Evolutionary conservation across 2,797 vertebrate species (phyloP).

Genomic region (Sebastes oblongus): DNA sequence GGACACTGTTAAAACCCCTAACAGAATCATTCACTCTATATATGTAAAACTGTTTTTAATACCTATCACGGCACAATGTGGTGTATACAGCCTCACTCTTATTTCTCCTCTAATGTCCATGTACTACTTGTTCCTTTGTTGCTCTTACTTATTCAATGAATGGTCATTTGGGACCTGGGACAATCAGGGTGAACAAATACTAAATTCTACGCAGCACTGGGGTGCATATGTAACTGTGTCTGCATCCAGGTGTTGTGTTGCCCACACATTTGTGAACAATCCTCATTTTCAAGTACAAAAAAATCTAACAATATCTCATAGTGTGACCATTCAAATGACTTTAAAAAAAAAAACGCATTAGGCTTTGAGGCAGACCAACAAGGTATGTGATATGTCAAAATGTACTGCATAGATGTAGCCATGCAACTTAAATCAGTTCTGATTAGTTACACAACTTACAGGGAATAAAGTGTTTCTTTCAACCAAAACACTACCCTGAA

Average conservation of each 20-base stretch:
- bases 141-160: neutral
- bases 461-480: neutral
- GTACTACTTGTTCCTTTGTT: neutral
- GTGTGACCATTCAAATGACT: conserved; percentile 6
- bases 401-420: neutral
- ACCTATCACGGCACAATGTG: neutral
- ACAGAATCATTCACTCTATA: neutral
- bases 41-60: neutral
- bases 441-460: neutral
- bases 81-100: neutral
- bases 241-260: neutral
- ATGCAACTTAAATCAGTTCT: neutral
- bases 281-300: neutral
- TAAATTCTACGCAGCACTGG: neutral
- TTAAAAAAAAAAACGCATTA: neutral
- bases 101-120: neutral
- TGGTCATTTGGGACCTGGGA: neutral
- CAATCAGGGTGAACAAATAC: neutral
- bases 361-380: conserved; percentile 9
- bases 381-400: neutral
- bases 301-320: neutral
- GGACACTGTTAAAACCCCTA: conserved; percentile 3
- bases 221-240: neutral
- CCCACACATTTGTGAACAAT: neutral
- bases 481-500: neutral